phyloP scores from a whole-genome alignment of 2,113 vertebrate species.

The Passer montanus region DNA sequence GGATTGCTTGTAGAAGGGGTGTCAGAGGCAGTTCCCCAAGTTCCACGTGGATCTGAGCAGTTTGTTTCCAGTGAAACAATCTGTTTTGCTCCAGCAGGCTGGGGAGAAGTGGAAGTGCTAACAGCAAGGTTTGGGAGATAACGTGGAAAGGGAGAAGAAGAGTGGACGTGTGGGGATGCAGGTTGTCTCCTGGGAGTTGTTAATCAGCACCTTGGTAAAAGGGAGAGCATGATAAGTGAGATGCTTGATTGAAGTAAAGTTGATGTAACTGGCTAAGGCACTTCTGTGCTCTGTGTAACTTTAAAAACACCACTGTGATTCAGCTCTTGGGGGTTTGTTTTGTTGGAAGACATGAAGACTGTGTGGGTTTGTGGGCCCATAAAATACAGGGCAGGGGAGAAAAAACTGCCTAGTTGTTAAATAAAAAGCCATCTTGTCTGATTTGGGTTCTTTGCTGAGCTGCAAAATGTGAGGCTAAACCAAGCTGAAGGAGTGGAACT shows the following conservation, averaged over 20 bases:
- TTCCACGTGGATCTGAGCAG: background rate
- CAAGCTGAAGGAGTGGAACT: background rate
- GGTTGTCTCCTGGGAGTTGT: background rate
- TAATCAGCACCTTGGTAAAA: background rate
- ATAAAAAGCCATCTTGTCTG: background rate
- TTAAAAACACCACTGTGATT: background rate
- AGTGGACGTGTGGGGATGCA: background rate
- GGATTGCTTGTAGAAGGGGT: background rate
- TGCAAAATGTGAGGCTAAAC: background rate
- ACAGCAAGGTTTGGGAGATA: background rate
- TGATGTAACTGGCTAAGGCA: background rate
- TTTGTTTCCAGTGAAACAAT: background rate
- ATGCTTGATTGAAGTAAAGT: background rate
- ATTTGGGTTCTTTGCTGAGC: background rate
- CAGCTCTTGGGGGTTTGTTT: background rate
- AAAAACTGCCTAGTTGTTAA: background rate
- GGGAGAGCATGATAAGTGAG: background rate
- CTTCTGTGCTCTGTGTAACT: background rate
- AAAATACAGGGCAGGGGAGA: background rate
- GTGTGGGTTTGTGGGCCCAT: background rate
- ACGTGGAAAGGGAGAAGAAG: background rate
- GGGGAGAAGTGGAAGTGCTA: background rate
- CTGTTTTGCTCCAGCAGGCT: background rate
- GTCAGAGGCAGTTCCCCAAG: background rate
- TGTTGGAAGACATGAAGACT: background rate